phyloP scores from a whole-genome alignment of 2,113 vertebrate genomes.

The Myiagra hebetior region DNA sequence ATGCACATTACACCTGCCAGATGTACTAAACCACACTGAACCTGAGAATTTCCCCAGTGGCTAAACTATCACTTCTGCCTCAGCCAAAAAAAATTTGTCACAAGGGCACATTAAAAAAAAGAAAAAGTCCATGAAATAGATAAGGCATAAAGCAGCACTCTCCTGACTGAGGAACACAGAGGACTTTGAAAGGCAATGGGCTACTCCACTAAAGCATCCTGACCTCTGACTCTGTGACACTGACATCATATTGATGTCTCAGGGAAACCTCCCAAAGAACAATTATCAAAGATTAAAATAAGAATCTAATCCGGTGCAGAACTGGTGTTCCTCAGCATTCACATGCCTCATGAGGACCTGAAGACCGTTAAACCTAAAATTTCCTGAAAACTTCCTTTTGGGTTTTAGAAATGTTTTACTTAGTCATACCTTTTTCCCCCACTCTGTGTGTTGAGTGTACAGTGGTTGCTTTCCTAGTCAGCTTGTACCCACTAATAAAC shows the following conservation, averaged over 20 bases:
- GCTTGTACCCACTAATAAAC: not conserved
- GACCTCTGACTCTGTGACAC: not conserved
- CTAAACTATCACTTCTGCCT: conserved; percentile 32
- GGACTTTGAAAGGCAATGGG: not conserved
- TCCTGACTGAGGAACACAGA: not conserved
- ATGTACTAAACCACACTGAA: not conserved
- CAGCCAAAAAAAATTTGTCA: not conserved
- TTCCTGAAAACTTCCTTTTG: not conserved
- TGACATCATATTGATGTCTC: not conserved
- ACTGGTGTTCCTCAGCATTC: not conserved
- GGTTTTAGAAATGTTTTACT: not conserved
- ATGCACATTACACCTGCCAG: not conserved
- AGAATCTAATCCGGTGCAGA: not conserved
- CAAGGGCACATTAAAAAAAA: not conserved
- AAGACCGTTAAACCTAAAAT: not conserved
- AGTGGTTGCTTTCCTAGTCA: not conserved
- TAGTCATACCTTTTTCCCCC: not conserved
- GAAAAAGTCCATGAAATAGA: not conserved
- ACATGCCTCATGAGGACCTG: not conserved
- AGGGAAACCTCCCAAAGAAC: not conserved
- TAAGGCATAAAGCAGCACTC: not conserved
- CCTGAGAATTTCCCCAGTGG: conserved; percentile 28
- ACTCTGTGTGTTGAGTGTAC: not conserved
- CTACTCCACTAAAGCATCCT: not conserved
- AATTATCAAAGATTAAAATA: not conserved